Evolutionary conservation across 2,888 invertebrate genomes (phyloP).

Genomic region (Pasiphila rectangulata): DNA sequence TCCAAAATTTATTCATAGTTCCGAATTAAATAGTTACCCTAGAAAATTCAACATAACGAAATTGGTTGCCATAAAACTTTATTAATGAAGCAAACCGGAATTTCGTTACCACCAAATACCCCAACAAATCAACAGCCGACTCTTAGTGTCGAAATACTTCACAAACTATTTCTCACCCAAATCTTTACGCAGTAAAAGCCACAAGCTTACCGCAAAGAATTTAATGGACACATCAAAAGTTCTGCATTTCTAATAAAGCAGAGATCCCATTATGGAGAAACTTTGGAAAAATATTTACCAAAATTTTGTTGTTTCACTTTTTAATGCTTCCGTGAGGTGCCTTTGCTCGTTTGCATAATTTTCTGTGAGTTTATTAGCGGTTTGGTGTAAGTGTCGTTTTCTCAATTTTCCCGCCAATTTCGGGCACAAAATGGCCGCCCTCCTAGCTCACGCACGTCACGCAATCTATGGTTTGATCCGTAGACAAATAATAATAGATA

Average conservation of each 20-base stretch:
- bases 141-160: constrained; percentile 42
- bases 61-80: not conserved
- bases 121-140: constrained; percentile 34
- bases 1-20: no score
- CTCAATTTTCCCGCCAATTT: constrained; percentile 75
- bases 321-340: constrained; percentile 50
- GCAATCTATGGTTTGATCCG: constrained; percentile 44
- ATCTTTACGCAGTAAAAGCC: constrained; percentile 38
- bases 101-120: constrained; percentile 12
- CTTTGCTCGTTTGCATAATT: constrained; percentile 58
- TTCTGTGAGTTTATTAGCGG: constrained; percentile 48
- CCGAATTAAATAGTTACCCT: not conserved
- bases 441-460: constrained; percentile 62
- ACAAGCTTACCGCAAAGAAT: constrained; percentile 53
- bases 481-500: constrained; percentile 10
- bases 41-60: not conserved
- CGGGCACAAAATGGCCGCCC: constrained; percentile 69
- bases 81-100: not conserved
- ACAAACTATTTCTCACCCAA: constrained; percentile 41
- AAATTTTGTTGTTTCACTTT: constrained; percentile 52
- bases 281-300: constrained; percentile 42
- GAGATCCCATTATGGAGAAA: constrained; percentile 42
- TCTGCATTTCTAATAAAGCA: constrained; percentile 49
- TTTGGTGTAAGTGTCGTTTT: constrained; percentile 67
- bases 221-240: constrained; percentile 64